These are phyloP conservation scores for Poliocrania exsul DNA, from an alignment of 2,797 vertebrate species.

Conservation along the genomic window DNA sequence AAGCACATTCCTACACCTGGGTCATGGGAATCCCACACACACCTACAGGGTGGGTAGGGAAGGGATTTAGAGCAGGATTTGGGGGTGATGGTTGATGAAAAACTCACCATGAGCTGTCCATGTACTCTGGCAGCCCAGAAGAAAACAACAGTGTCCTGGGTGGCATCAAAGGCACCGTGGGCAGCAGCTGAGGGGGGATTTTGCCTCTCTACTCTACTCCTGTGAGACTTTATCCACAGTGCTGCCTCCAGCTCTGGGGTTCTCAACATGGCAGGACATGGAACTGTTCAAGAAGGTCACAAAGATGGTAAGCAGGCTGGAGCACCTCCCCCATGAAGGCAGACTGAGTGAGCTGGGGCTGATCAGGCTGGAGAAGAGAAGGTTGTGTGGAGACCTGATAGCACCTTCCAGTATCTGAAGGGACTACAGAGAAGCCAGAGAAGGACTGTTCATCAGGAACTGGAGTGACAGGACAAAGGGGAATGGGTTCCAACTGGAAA, in stretches of 20 bases:
- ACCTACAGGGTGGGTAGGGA: background rate
- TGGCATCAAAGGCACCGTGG: background rate
- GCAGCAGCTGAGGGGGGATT: background rate
- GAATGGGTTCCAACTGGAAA: background rate
- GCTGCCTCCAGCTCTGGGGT: background rate
- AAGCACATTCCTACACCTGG: background rate
- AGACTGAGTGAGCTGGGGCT: background rate
- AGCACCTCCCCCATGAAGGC: background rate
- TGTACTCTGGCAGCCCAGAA: background rate
- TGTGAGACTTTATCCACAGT: background rate
- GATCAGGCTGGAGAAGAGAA: background rate
- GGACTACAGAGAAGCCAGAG: accelerated
- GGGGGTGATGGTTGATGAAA: background rate
- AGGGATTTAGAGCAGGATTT: background rate
- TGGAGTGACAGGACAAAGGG: background rate
- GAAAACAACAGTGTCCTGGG: background rate
- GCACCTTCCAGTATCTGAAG: background rate
- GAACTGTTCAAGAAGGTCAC: background rate
- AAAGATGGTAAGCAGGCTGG: background rate
- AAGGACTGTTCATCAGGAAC: background rate
- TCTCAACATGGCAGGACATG: background rate
- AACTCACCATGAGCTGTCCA: background rate
- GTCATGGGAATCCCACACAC: background rate
- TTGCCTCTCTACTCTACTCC: background rate
- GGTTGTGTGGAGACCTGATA: background rate